Evolutionary conservation across 2,888 invertebrate genomes (phyloP).

Genomic region (Epinotia bilunana): DNA sequence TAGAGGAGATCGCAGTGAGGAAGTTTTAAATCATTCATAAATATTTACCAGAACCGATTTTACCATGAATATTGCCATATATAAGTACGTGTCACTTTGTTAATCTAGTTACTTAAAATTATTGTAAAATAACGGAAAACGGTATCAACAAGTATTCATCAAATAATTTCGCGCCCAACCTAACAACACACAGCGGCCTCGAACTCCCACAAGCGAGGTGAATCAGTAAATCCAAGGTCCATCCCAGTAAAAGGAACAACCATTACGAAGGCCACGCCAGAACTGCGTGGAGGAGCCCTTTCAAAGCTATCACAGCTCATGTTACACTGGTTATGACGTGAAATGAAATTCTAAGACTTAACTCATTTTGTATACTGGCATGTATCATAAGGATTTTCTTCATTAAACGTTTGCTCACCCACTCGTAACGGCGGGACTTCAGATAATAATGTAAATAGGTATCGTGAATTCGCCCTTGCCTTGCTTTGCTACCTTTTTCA

Average conservation of each 20-base stretch:
- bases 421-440: slow-evolving; percentile 10
- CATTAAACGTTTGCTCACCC: slow-evolving; percentile 29
- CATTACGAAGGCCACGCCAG: slow-evolving; percentile 54
- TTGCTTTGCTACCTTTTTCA: neutral
- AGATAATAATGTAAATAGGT: slow-evolving; percentile 29
- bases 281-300: slow-evolving; percentile 33
- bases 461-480: neutral
- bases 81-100: neutral
- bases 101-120: neutral
- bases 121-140: slow-evolving; percentile 23
- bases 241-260: slow-evolving; percentile 68
- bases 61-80: too few relatives aligned
- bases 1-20: too few relatives aligned
- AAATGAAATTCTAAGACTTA: slow-evolving; percentile 40
- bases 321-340: slow-evolving; percentile 50
- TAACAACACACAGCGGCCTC: slow-evolving; percentile 64
- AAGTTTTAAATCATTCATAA: too few relatives aligned
- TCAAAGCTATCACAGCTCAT: slow-evolving; percentile 51
- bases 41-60: too few relatives aligned
- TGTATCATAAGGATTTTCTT: slow-evolving; percentile 36
- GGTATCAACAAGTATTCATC: slow-evolving; percentile 51
- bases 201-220: slow-evolving; percentile 66
- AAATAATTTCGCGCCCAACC: slow-evolving; percentile 54
- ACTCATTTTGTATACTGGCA: slow-evolving; percentile 31
- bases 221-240: slow-evolving; percentile 78